A percentile compares a stretch with the other conserved stretches of the same genome.
Conservation (phyloP, 2,113 vertebrate species). For the Proteles cristata region DNA sequence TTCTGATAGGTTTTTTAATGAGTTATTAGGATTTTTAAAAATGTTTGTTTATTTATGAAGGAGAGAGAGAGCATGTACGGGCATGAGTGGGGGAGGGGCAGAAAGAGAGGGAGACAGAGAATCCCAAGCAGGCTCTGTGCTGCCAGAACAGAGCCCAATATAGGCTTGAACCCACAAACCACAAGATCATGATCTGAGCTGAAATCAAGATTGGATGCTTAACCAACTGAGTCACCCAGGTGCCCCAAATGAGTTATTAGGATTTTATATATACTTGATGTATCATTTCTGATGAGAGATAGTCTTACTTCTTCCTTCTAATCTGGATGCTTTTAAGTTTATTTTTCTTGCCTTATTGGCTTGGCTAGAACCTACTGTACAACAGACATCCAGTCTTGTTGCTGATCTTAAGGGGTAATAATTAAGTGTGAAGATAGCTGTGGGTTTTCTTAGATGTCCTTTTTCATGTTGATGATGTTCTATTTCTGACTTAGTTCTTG, state of each 20-base stretch:
- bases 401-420: not conserved
- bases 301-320: not conserved
- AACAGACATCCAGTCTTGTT: not conserved
- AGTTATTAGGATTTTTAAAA: not conserved
- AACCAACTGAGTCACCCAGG: no score
- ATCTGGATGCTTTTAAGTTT: not conserved
- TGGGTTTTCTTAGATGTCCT: conserved; percentile 6
- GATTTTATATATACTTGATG: not conserved
- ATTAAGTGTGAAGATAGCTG: not conserved
- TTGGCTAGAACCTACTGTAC: not conserved
- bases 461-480: not conserved
- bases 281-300: not conserved
- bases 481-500: not conserved
- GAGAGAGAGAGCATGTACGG: no score
- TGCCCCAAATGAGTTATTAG: not conserved
- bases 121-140: no score
- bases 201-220: no score
- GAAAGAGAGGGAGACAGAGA: no score
- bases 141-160: no score
- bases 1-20: not conserved
- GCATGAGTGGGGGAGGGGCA: no score
- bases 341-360: not conserved
- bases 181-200: no score
- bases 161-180: no score
- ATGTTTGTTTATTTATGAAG: no score